Evolutionary conservation across 1,140 invertebrate species (phyloP).

Genomic region (Pemphigus obesinymphae): DNA sequence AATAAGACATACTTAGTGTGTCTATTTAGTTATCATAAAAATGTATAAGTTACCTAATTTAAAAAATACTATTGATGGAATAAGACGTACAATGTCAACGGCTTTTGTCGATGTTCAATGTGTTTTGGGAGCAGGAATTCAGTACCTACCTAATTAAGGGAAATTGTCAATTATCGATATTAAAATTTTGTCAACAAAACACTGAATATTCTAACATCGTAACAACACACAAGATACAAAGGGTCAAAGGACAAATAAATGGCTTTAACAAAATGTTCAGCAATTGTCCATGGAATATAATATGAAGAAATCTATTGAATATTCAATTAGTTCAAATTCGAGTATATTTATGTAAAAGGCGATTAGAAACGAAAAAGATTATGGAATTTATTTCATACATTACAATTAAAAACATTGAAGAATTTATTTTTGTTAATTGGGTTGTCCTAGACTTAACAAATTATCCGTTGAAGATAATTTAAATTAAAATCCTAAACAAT

Average conservation of each 20-base stretch:
- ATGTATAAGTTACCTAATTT: no score
- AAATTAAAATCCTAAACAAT: neutral
- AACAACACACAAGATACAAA: neutral
- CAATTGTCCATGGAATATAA: neutral
- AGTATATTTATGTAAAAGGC: no score
- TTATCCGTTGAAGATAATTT: neutral
- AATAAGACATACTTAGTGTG: no score
- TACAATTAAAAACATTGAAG: neutral
- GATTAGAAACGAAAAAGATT: no score
- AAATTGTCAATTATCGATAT: neutral
- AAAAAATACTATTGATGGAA: no score
- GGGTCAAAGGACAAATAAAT: neutral
- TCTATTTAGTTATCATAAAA: no score
- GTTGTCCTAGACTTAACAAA: neutral
- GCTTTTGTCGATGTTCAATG: neutral
- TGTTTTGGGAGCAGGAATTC: neutral
- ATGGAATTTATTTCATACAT: neutral
- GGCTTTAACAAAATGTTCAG: no score
- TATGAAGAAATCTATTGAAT: neutral
- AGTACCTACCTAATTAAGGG: neutral
- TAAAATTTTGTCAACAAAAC: neutral
- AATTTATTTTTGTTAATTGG: no score
- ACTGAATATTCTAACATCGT: neutral
- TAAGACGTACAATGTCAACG: no score
- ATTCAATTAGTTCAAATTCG: no score